phyloP scores from a whole-genome alignment of 2,888 invertebrate species.

The Drepanosiphum platanoidis region DNA sequence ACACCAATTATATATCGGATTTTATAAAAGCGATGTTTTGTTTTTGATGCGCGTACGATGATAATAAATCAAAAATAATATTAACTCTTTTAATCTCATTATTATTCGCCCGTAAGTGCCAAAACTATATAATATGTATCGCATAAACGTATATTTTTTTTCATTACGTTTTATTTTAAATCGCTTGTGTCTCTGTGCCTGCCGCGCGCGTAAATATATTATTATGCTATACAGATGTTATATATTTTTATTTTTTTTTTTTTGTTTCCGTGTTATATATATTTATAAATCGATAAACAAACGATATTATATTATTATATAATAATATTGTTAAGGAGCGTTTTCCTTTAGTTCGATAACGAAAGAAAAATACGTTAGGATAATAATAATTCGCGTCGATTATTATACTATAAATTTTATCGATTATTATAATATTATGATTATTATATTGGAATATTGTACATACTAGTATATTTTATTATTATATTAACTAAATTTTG shows the following conservation, averaged over 20 bases:
- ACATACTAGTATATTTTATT: conserved; percentile 3
- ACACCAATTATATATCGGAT: conserved; percentile 52
- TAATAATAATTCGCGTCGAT: too few species aligned
- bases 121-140: conserved; percentile 38
- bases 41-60: conserved; percentile 36
- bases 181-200: conserved; percentile 24
- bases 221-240: conserved; percentile 15
- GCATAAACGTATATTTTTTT: background rate
- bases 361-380: too few species aligned
- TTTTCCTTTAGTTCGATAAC: too few species aligned
- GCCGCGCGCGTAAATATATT: background rate
- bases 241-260: too few species aligned
- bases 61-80: conserved; percentile 57
- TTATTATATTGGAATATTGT: background rate
- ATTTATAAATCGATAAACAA: conserved; percentile 43
- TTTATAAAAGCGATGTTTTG: conserved; percentile 55
- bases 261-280: conserved; percentile 38
- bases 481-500: conserved; percentile 44
- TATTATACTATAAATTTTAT: conserved; percentile 30
- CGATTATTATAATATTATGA: conserved; percentile 30
- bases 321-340: conserved; percentile 27
- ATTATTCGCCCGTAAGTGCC: conserved; percentile 54
- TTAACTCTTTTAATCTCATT: conserved; percentile 58
- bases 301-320: too few species aligned
- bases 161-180: conserved; percentile 1